Conservation (phyloP, 2,113 vertebrate species). For the Serilophus lunatus region DNA sequence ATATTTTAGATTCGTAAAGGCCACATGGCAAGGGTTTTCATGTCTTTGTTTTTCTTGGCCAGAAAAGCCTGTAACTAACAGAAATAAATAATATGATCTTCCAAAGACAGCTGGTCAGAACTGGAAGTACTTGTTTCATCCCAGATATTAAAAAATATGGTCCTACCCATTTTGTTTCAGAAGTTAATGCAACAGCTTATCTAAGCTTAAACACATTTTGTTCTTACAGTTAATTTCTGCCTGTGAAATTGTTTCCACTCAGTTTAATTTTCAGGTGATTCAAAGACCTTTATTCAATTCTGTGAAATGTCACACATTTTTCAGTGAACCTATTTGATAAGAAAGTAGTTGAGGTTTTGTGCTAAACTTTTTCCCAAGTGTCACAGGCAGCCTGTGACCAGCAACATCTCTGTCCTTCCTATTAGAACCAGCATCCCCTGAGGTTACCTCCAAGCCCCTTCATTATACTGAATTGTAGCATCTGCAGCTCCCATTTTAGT, state of each 20-base stretch:
- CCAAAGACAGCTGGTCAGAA: background rate
- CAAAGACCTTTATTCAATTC: background rate
- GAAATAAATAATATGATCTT: background rate
- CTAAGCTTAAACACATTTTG: background rate
- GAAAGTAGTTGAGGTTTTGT: background rate
- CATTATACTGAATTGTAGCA: background rate
- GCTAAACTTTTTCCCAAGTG: background rate
- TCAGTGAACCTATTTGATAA: background rate
- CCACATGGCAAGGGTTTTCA: background rate
- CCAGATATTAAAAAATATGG: background rate
- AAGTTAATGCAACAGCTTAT: background rate
- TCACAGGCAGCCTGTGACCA: background rate
- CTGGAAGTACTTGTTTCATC: background rate
- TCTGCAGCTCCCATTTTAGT: background rate
- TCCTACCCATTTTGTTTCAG: background rate
- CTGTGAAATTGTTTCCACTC: background rate
- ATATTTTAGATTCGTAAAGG: background rate
- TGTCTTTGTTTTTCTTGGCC: background rate
- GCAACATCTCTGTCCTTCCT: no score
- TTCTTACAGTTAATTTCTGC: background rate
- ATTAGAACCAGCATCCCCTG: rapidly evolving
- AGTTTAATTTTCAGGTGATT: background rate
- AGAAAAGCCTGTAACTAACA: background rate
- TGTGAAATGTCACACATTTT: background rate
- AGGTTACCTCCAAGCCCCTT: background rate